Percentiles rank a stretch among this genome's conserved stretches.
phyloP scores from a whole-genome alignment of 2,797 vertebrate genomes.

The Melanotaenia nigrans region DNA sequence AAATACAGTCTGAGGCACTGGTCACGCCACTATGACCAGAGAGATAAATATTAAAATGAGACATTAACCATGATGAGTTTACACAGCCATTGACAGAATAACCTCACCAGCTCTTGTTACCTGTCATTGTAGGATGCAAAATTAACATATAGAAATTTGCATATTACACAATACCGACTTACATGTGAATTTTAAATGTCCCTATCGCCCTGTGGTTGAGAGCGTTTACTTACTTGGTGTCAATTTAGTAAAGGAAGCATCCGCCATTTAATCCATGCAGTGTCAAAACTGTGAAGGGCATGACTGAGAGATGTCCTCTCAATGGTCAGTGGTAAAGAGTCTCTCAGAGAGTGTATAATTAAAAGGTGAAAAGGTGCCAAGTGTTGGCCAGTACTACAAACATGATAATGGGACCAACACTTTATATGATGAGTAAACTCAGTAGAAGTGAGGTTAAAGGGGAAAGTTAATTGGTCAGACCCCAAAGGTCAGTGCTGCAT shows the following conservation, averaged over 20 bases:
- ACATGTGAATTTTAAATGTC: slow-evolving; percentile 10
- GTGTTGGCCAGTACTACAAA: slow-evolving; percentile 47
- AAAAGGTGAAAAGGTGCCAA: slow-evolving; percentile 34
- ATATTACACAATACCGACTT: slow-evolving; percentile 13
- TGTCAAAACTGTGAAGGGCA: slow-evolving; percentile 35
- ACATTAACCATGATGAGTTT: slow-evolving; percentile 36
- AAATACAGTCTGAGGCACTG: slow-evolving; percentile 16
- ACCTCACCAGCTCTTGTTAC: slow-evolving; percentile 21
- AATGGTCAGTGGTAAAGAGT: slow-evolving; percentile 18
- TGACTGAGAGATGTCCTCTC: slow-evolving; percentile 30
- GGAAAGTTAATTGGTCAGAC: slow-evolving; percentile 42
- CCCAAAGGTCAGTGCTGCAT: slow-evolving; percentile 37
- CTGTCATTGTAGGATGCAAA: slow-evolving; percentile 11
- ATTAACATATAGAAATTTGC: slow-evolving; percentile 1
- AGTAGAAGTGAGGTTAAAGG: slow-evolving; percentile 38
- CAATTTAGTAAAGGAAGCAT: slow-evolving; percentile 17
- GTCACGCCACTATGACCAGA: slow-evolving; percentile 12
- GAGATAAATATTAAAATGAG: slow-evolving; percentile 36
- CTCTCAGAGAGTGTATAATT: slow-evolving; percentile 58
- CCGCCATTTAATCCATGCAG: slow-evolving; percentile 42
- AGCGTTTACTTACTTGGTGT: slow-evolving; percentile 9
- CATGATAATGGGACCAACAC: slow-evolving; percentile 50
- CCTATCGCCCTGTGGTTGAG: background rate
- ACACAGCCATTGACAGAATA: slow-evolving; percentile 27
- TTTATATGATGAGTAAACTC: slow-evolving; percentile 41